Percentiles rank a stretch among this genome's conserved stretches.
These are phyloP conservation scores for Cephus rjabovi DNA, from an alignment of 2,888 invertebrate species.

Conservation along the genomic window DNA sequence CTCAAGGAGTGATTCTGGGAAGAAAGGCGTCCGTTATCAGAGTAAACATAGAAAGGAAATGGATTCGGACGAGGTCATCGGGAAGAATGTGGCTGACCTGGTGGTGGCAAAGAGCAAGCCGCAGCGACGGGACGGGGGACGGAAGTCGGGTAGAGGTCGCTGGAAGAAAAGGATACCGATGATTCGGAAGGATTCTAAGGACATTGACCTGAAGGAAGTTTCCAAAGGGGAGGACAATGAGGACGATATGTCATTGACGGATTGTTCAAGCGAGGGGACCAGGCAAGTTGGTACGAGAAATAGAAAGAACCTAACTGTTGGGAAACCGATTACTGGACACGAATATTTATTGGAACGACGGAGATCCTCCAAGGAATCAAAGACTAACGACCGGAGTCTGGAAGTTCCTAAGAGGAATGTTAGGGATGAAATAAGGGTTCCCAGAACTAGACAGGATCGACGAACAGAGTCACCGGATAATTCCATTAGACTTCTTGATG, in stretches of 20 bases:
- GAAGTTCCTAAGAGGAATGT: neutral
- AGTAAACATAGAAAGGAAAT: slow-evolving; percentile 15
- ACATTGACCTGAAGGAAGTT: neutral
- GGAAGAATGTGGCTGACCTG: slow-evolving; percentile 26
- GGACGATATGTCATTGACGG: neutral
- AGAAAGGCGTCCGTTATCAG: slow-evolving; percentile 6
- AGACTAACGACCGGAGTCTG: neutral
- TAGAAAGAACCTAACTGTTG: slow-evolving; percentile 18
- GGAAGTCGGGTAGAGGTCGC: slow-evolving; percentile 9
- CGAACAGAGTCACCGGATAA: slow-evolving; percentile 29
- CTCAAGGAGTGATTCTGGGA: neutral
- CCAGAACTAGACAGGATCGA: slow-evolving; percentile 28
- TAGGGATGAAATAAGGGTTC: slow-evolving; percentile 36
- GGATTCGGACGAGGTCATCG: slow-evolving; percentile 28
- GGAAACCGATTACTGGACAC: neutral
- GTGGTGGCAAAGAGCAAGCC: slow-evolving; percentile 13
- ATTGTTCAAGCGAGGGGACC: neutral
- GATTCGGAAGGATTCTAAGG: slow-evolving; percentile 3
- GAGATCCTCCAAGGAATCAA: neutral
- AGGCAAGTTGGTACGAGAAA: slow-evolving; percentile 19
- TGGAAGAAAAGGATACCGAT: slow-evolving; percentile 25
- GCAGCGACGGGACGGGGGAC: slow-evolving; percentile 14
- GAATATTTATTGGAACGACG: neutral
- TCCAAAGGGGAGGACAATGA: neutral
- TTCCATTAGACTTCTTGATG: slow-evolving; percentile 31